Percentiles rank a stretch among this genome's conserved stretches.
phyloP scores from a whole-genome alignment of 2,113 vertebrate genomes.

The Chiloscyllium plagiosum region DNA sequence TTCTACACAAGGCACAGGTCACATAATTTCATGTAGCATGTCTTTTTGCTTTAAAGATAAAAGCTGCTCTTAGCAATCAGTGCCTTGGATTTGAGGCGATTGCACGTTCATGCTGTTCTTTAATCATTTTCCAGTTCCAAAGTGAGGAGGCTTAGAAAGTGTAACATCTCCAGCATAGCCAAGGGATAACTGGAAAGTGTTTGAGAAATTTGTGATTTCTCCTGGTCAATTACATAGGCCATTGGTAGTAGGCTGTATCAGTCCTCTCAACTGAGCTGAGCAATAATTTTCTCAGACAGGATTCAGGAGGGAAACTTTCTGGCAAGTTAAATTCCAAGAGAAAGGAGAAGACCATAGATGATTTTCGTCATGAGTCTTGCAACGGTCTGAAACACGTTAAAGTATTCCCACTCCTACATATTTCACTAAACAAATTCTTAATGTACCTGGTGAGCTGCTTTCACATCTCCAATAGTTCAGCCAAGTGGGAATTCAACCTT shows the following conservation, averaged over 20 bases:
- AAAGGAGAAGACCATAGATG: background rate
- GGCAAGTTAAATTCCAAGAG: background rate
- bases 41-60: background rate
- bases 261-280: background rate
- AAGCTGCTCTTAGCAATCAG: background rate
- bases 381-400: background rate
- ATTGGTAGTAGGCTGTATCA: background rate
- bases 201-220: background rate
- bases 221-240: background rate
- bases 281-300: background rate
- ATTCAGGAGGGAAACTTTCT: background rate
- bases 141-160: background rate
- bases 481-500: no score
- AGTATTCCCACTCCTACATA: background rate
- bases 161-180: background rate
- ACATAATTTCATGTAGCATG: background rate
- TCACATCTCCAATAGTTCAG: background rate
- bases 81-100: no score
- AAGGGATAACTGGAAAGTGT: background rate
- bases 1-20: background rate
- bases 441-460: background rate
- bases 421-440: background rate
- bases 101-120: background rate
- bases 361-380: background rate
- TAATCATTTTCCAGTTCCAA: background rate